Base-by-base conservation (phyloP, 2,888 invertebrate species). In the Hipparchia sbordonii region DNA sequence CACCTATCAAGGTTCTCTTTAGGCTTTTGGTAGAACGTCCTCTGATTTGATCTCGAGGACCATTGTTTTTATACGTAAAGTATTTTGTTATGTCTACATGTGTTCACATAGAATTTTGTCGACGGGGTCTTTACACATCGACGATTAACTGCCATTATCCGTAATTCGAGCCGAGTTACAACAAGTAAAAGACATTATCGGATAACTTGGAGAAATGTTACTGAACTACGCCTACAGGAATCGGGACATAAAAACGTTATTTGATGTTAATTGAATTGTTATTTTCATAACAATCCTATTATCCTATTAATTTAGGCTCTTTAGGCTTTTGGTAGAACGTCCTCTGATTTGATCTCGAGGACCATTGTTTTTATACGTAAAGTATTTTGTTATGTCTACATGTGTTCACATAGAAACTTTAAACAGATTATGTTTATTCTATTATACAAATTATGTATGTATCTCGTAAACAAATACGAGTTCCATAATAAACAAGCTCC, bases 81-180 rank as follows among this genome's bases (percentile, higher is more conserved):
- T n/a, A 39, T 9, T 59, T 59, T 60, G 60, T 60, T 39, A 46
- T 46, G 2, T 9, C 46, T 23, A 23, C 23, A 23, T 23, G 23
- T 23, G 23, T 23, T n/a, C n/a, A n/a, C n/a, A n/a, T 67, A 67
- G 75, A 75, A 75, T 77, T 72, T 74, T 70, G 72, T 70, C 72
- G 69, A 68, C 71, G 72, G 48, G 69, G n/a, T 72, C 72, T 76
- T 79, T 77, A 76, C 74, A 74, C 69, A 74, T 75, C 70, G 75
- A 68, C 72, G 76, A 78, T 79, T 82, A 84, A 78, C 79, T 74
- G 73, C 77, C 77, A 82, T 84, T 85, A 83, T 76, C 79, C 79
- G 62, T 71, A 73, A 81, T 81, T 82, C 77, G 75, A 59, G 48
- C 33, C 71, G 66, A 72, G 72, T 73, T 76, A 79, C 74, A 78